Evolutionary conservation across 2,113 vertebrate species (phyloP), one percentile per base, ranked within the genome.

Genomic region (Aplodontia rufa): DNA sequence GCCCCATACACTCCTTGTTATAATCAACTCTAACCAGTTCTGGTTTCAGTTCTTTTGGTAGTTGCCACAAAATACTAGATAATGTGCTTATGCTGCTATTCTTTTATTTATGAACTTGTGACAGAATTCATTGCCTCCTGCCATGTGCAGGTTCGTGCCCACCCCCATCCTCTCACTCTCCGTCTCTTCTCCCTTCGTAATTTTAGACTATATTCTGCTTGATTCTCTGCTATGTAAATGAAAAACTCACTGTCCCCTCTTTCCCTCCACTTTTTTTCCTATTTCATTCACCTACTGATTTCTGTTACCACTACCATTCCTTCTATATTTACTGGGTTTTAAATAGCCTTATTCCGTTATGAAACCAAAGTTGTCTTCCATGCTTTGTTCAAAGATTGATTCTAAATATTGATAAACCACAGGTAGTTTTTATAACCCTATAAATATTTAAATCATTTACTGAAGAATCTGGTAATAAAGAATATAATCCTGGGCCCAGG

Each of bases 401-500:
- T 91, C 51, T 45, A 87, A 81, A 69, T 37, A 64, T 49, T 40
- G 13, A 90, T 83, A 68, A 55, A 20, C 28, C 87, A 28, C 16
- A 64, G 3, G 6, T 20, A 85, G 49, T 3, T 91, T 91, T 91
- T 91, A 60, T 66, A 49, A 55, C 87, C 24, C 49, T 81, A 2
- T 71, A 87, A 90, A 58, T 17, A 85, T 11, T 69, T 37, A 92
- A 85, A 71, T 64, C 88, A 76, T 80, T 88, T 93, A 45, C 42
- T 88, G 10, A 81, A 80, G 60, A 84, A 86, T 66, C 12, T 66
- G 69, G 19, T 78, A n/a, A 90, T 71, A 40, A 82, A 72, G 55
- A 58, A 94, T 94, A 78, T 78, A 80, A 82, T 71, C 22, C 69
- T 78, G 42, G 60, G 35, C 8, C 6, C n/a, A n/a, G n/a, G n/a